Conservation (phyloP, 1,140 invertebrate species). For the Drosophila willistoni region DNA sequence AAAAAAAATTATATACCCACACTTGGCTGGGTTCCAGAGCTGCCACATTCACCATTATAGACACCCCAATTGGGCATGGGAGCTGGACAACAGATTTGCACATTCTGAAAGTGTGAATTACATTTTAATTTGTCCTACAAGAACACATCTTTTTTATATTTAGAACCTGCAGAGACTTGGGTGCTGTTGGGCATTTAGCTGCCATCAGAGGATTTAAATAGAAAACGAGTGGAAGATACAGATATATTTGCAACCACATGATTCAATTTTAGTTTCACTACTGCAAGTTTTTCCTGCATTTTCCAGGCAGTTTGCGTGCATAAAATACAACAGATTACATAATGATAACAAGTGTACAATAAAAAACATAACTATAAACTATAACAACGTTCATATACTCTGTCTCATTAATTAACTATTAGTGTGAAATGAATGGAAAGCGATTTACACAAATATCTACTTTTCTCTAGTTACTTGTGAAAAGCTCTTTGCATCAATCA, state of each 20-base stretch:
- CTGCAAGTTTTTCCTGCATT: not conserved
- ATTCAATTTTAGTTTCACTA: not conserved
- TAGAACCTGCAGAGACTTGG: conserved; percentile 62
- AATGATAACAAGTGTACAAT: not conserved
- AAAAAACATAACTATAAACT: not conserved
- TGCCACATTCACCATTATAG: conserved; percentile 55
- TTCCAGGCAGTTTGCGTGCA: not conserved
- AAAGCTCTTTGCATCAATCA: too few species aligned
- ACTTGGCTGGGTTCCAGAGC: conserved; percentile 51
- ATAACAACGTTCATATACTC: too few species aligned
- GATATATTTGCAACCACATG: conserved; percentile 33
- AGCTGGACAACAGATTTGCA: conserved; percentile 55
- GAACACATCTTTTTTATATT: not conserved
- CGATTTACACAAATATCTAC: too few species aligned
- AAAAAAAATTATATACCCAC: conserved; percentile 29
- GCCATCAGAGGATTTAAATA: not conserved
- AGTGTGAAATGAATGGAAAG: too few species aligned
- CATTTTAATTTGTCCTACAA: not conserved
- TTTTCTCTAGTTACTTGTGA: too few species aligned
- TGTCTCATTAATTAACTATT: too few species aligned
- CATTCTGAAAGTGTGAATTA: conserved; percentile 39
- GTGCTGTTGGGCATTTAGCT: conserved; percentile 60
- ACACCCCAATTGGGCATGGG: conserved; percentile 67
- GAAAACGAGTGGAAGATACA: conserved; percentile 14
- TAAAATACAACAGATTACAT: not conserved